These are phyloP conservation scores for Pelobates cultripes DNA, from an alignment of 2,797 vertebrate species.

Conservation along the genomic window DNA sequence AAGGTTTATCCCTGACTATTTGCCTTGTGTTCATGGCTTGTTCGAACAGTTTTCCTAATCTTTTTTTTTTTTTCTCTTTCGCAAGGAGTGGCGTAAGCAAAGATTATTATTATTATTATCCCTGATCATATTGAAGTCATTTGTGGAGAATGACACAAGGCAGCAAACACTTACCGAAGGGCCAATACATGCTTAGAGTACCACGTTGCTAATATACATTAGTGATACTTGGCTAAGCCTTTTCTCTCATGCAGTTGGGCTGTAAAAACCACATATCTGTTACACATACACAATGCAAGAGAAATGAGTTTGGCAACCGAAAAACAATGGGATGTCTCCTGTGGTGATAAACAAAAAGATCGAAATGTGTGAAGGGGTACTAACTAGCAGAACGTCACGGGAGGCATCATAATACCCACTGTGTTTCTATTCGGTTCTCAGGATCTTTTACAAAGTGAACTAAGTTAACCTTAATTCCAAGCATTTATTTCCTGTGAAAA, in stretches of 20 bases:
- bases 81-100: background rate
- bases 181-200: background rate
- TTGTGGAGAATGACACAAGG: background rate
- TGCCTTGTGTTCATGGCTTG: background rate
- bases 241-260: background rate
- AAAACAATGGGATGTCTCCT: background rate
- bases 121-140: background rate
- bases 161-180: background rate
- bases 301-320: background rate
- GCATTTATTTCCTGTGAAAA: too few relatives aligned
- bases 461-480: too few relatives aligned
- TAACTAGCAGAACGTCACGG: too few relatives aligned
- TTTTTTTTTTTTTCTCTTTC: background rate
- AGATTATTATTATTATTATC: background rate
- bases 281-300: background rate
- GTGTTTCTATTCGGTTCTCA: too few relatives aligned
- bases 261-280: background rate
- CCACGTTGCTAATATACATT: background rate
- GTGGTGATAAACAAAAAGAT: too few relatives aligned
- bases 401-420: too few relatives aligned
- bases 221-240: background rate
- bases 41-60: background rate
- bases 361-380: too few relatives aligned
- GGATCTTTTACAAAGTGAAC: too few relatives aligned
- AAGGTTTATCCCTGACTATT: background rate